Base-by-base conservation (phyloP, 2,797 vertebrate species). In the Rhinichthys osculus region DNA sequence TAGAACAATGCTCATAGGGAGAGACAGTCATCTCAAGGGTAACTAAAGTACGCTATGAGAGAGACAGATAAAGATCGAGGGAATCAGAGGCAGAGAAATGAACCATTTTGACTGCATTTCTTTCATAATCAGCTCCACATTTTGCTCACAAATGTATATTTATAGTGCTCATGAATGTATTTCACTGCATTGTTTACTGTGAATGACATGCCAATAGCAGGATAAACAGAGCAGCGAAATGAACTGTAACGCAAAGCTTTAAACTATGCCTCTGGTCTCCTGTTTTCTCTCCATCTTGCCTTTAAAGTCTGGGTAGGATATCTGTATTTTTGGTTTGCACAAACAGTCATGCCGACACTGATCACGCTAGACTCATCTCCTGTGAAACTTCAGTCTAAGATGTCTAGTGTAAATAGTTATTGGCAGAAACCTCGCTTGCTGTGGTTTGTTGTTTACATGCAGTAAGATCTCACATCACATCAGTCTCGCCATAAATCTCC, bases 371-470 rank as follows among this genome's bases (percentile, higher is more conserved):
- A 78, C 80, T 85, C 23, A 17, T 74, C 67, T 83, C 74, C 81
- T 23, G 57, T 67, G 73, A 81, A 85, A 62, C 47, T 42, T 42
- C 8, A n/a, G 40, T 44, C 78, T 71, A 40, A 80, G 74, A 64
- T 50, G 27, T 52, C 78, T 71, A 54, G 74, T 82, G 71, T 78
- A 64, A 86, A 88, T 33, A 70, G 69, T 85, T 78, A 83, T 66
- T 83, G 80, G 59, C 81, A 79, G 47, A 81, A 88, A 64, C 13
- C 8, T 70, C 8, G 57, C 69, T 70, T 79, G 35, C 33, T 78
- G 42, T 62, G 72, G 54, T 82, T 81, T 52, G 62, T 71, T 85
- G 87, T 86, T 88, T 86, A 83, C 84, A 69, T 66, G 76, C 66
- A 54, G 59, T 35, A 38, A 62, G 23, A 76, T 83, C 35, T 21